Conservation (phyloP, 1,140 invertebrate species). For the Bombus confusus region DNA sequence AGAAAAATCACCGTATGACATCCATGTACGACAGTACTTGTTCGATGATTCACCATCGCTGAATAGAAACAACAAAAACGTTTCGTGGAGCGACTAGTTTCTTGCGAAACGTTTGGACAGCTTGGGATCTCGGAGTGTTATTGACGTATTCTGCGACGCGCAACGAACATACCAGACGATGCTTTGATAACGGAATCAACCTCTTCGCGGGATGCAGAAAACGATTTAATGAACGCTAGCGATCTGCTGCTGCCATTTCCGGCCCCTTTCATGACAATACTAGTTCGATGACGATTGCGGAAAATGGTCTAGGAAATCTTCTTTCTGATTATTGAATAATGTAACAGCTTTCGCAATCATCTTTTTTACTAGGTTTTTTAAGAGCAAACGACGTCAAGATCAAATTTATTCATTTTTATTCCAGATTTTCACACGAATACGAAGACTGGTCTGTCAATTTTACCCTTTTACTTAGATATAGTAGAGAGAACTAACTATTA, state of each 20-base stretch:
- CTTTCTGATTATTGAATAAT: background rate
- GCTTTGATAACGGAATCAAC: slow-evolving; percentile 12
- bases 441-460: too few relatives aligned
- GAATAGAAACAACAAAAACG: background rate
- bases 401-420: too few relatives aligned
- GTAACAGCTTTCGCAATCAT: background rate
- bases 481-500: too few relatives aligned
- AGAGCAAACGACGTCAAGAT: too few relatives aligned
- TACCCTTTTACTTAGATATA: too few relatives aligned
- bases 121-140: slow-evolving; percentile 8
- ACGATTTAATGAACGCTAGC: slow-evolving; percentile 40
- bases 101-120: slow-evolving; percentile 7
- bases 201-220: slow-evolving; percentile 23
- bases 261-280: background rate
- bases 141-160: slow-evolving; percentile 7
- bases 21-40: background rate
- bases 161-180: slow-evolving; percentile 12
- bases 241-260: slow-evolving; percentile 3
- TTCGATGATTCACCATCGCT: background rate
- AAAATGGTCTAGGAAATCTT: background rate
- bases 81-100: background rate
- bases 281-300: background rate
- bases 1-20: background rate
- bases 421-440: too few relatives aligned
- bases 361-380: background rate